phyloP scores from a whole-genome alignment of 1,140 invertebrate genomes.

The Dreissena polymorpha region DNA sequence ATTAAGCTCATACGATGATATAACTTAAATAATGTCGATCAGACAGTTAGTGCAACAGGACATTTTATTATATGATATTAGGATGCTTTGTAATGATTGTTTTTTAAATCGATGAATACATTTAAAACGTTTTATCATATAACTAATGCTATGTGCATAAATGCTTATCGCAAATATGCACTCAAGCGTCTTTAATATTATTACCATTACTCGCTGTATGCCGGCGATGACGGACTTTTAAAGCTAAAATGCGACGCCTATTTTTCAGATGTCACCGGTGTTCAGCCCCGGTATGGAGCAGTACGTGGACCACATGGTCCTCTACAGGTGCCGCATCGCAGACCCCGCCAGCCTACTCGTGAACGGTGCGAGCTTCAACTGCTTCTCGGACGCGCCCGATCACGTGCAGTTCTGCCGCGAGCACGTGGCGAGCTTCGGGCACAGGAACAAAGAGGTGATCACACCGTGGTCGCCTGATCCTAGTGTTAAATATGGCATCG shows the following conservation, averaged over 20 bases:
- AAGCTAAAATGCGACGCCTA: neutral
- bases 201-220: neutral
- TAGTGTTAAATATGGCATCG: too few species aligned
- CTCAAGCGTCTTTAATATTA: too few species aligned
- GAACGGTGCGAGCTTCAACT: slow-evolving; percentile 31
- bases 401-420: slow-evolving; percentile 42
- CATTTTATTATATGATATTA: too few species aligned
- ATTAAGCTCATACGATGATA: too few species aligned
- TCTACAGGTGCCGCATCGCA: slow-evolving; percentile 25
- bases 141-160: too few species aligned
- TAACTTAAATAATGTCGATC: too few species aligned
- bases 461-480: too few species aligned
- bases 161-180: too few species aligned
- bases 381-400: slow-evolving; percentile 39
- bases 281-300: slow-evolving; percentile 6
- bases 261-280: slow-evolving; percentile 10
- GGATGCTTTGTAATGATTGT: too few species aligned
- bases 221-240: neutral
- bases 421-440: slow-evolving; percentile 42
- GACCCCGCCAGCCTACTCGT: neutral
- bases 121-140: too few species aligned
- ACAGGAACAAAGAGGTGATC: slow-evolving; percentile 5
- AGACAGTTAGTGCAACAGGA: too few species aligned
- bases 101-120: too few species aligned
- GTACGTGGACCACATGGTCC: slow-evolving; percentile 23